phyloP scores from a whole-genome alignment of 2,113 vertebrate species.

The Conger conger region DNA sequence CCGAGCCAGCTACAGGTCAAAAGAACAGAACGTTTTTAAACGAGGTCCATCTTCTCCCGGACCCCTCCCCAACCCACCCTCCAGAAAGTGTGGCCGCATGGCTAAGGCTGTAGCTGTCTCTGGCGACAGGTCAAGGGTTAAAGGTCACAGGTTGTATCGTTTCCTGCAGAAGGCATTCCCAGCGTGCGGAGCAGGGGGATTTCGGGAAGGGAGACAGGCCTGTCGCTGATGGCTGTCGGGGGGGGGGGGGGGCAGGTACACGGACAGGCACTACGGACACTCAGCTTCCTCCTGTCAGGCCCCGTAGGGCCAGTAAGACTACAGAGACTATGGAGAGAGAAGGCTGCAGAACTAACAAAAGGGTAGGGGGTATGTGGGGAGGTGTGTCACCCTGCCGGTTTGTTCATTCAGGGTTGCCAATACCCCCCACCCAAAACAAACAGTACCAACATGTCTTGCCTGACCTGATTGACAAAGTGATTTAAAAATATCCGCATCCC shows the following conservation, averaged over 20 bases:
- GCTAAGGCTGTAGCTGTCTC: constrained; percentile 6
- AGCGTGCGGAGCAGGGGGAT: not conserved
- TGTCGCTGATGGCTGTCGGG: not conserved
- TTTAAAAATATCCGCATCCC: not conserved
- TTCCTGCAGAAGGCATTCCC: not conserved
- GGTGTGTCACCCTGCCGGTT: not conserved
- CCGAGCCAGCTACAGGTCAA: not conserved
- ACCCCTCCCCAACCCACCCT: not conserved
- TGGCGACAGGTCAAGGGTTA: not conserved
- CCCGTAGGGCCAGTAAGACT: not conserved
- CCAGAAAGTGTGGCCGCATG: not conserved
- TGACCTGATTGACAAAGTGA: not conserved
- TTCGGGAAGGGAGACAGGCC: not conserved
- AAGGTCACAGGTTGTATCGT: not conserved
- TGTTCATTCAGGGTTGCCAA: not conserved
- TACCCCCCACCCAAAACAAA: not conserved
- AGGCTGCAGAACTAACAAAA: too few relatives aligned
- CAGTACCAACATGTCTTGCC: not conserved
- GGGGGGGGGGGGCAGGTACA: constrained; percentile 34
- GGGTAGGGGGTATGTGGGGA: not conserved
- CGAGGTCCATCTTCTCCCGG: not conserved
- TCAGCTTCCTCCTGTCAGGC: constrained; percentile 46
- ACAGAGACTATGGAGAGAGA: not conserved
- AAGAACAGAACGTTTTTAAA: not conserved
- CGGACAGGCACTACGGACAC: constrained; percentile 69